Evolutionary conservation across 2,888 invertebrate species (phyloP), one percentile per base, ranked within the genome.

Genomic region (Amblyjoppa proteus): DNA sequence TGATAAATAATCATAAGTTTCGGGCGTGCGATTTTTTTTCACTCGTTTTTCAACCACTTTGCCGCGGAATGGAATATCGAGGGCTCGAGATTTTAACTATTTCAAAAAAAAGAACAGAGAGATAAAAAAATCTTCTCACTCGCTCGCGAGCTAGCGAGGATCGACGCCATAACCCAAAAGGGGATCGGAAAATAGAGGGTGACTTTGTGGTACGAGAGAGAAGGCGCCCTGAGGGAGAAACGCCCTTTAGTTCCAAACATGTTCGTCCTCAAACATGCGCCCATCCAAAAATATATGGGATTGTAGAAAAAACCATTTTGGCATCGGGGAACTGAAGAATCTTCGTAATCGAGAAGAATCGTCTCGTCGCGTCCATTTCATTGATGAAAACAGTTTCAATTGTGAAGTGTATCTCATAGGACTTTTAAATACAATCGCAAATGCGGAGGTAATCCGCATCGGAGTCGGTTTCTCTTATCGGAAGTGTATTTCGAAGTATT

Each of bases 1-100:
- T 91, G 91, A 92, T 92, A 92, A 92, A 92, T 92, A 92, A 92
- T 92, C 92, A 92, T 92, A 92, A 92, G 92, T 91, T 83, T 85
- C 81, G 79, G 75, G 68, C 51, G 49, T 75, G 77, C 69, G 71
- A 81, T 80, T 85, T 85, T 83, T 82, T 81, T 74, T 69, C 74
- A n/a, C 76, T 79, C 70, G 74, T 75, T 79, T 73, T 70, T 66
- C 71, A 56, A 71, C 41, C 70, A 73, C 66, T 71, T 80, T 84
- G 45, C 45, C 41, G 41, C 56, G n/a, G 53, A 68, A 77, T 77
- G 56, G 77, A 77, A 77, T 77, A 68, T 77, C 56, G 77, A 77
- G 77, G 77, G 41, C 34, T 58, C 53, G 77, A 77, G 77, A 77
- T 77, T 77, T 76, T 51, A 53, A 38, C 68, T 53, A 53, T 77